Evolutionary conservation across 2,888 invertebrate genomes (phyloP).

Genomic region (Punctoribates punctum): DNA sequence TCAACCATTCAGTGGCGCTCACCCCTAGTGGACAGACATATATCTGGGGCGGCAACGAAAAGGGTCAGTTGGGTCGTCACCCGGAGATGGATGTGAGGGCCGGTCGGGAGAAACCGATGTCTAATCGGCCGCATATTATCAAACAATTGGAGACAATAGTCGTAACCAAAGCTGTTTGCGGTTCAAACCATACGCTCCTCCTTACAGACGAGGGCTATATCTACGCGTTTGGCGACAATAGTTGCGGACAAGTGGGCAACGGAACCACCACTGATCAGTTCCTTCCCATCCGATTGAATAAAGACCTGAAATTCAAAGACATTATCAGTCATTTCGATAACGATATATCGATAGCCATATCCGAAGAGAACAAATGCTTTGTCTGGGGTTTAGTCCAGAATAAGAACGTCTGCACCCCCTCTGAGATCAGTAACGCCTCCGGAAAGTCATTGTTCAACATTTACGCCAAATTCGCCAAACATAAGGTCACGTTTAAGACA

Average conservation of each 20-base stretch:
- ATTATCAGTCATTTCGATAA: neutral
- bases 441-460: no score
- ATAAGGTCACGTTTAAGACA: no score
- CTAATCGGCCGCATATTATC: neutral
- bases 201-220: neutral
- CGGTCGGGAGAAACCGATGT: neutral
- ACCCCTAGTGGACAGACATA: neutral
- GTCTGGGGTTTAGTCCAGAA: neutral
- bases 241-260: neutral
- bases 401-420: neutral
- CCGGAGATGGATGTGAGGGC: neutral
- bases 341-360: neutral
- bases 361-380: neutral
- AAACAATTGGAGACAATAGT: neutral
- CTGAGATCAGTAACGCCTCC: no score
- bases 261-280: neutral
- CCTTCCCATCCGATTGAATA: neutral
- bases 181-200: neutral
- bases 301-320: neutral
- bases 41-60: neutral
- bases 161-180: neutral
- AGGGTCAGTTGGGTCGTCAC: constrained; percentile 1
- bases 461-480: no score
- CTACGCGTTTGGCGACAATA: neutral
- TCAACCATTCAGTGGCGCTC: neutral